A percentile compares a stretch with the other conserved stretches of the same genome.
Conservation (phyloP, 2,888 invertebrate species). For the Glaucopsyche alexis region DNA sequence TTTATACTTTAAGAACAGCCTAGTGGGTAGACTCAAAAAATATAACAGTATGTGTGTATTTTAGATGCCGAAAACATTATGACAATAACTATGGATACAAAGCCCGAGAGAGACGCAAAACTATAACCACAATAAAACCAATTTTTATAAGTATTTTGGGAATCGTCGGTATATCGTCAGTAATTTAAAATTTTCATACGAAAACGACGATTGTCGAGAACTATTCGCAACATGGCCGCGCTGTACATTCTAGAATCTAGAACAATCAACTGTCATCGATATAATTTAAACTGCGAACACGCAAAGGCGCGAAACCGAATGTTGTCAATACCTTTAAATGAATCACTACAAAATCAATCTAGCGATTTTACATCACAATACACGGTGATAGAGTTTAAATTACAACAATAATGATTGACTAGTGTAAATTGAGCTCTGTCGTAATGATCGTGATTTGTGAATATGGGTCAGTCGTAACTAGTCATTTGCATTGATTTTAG, state of each 20-base stretch:
- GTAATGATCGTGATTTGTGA: slow-evolving; percentile 35
- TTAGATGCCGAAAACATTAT: neutral
- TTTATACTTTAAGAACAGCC: too few relatives aligned
- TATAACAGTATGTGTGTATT: too few relatives aligned
- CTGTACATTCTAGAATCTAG: too few relatives aligned
- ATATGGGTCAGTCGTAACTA: slow-evolving; percentile 45
- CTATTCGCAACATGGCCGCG: too few relatives aligned
- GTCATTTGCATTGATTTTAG: slow-evolving; percentile 73
- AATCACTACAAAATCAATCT: slow-evolving; percentile 53
- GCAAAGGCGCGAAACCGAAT: slow-evolving; percentile 46
- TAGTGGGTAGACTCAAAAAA: too few relatives aligned
- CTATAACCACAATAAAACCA: too few relatives aligned
- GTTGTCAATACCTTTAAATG: slow-evolving; percentile 52
- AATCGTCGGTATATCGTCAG: too few relatives aligned
- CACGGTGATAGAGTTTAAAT: slow-evolving; percentile 43
- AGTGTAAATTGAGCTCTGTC: slow-evolving; percentile 42
- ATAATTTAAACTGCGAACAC: slow-evolving; percentile 42
- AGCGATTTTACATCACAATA: slow-evolving; percentile 39
- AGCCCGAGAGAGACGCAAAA: too few relatives aligned
- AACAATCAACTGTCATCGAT: slow-evolving; percentile 29
- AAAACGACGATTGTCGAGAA: too few relatives aligned
- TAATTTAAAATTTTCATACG: too few relatives aligned
- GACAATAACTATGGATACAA: too few relatives aligned
- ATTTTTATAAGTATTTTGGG: too few relatives aligned
- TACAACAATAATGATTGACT: slow-evolving; percentile 40